Percentiles rank a stretch among this genome's conserved stretches.
Evolutionary conservation across 2,888 invertebrate genomes (phyloP).

Genomic region (Folsomia candida): DNA sequence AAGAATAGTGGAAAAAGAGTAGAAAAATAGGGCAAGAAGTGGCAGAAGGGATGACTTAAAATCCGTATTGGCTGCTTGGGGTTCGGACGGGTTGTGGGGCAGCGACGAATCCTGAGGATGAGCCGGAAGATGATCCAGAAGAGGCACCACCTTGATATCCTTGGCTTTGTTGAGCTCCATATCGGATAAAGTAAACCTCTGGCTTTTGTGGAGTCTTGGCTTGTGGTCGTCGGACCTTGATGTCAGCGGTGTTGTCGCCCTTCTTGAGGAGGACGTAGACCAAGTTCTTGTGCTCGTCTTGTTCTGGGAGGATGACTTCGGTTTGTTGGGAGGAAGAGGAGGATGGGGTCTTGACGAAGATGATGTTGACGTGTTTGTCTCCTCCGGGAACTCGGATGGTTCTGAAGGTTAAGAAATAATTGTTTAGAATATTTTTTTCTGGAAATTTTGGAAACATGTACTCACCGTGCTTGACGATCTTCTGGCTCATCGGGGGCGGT

Average conservation of each 20-base stretch:
- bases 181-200: neutral
- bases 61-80: neutral
- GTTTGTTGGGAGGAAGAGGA: slow-evolving; percentile 57
- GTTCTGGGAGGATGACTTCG: slow-evolving; percentile 65
- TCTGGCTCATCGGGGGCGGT: slow-evolving; percentile 76
- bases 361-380: slow-evolving; percentile 79
- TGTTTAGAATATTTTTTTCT: too few relatives aligned
- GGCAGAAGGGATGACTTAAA: neutral
- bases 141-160: neutral
- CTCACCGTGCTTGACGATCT: slow-evolving; percentile 55
- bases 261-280: slow-evolving; percentile 84
- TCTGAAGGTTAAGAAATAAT: too few relatives aligned
- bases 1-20: too few relatives aligned
- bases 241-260: slow-evolving; percentile 78
- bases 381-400: slow-evolving; percentile 48
- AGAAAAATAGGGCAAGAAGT: too few relatives aligned
- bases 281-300: slow-evolving; percentile 77
- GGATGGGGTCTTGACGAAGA: slow-evolving; percentile 69
- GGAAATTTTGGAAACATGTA: too few relatives aligned
- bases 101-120: neutral
- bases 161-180: neutral
- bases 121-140: neutral
- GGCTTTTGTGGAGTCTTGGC: neutral
- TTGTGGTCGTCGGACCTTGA: slow-evolving; percentile 52
- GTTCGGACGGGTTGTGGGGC: neutral